Evolutionary conservation across 2,888 invertebrate species (phyloP), one percentile per base, ranked within the genome.

Genomic region (Frankliniella intonsa): DNA sequence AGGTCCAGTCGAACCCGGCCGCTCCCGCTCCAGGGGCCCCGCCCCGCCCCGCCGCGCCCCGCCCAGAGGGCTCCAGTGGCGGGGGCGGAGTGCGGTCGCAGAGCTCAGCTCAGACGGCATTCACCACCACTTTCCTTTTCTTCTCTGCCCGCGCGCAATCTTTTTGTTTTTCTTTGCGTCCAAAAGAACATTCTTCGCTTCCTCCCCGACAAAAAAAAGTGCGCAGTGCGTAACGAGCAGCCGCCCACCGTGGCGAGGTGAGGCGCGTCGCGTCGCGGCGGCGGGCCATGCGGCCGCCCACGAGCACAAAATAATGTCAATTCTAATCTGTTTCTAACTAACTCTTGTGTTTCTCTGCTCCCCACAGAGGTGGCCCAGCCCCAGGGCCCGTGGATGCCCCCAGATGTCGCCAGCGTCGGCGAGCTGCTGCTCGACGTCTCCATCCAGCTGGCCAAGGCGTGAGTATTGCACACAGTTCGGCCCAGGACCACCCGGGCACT

Each of bases 371-470:
- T 96, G 50, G 91, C 94, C 17, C 93, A 93, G 86, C 94, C 96
- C 0, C 93, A 94, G 86, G 92, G 93, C 25, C 94, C 94, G 85
- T 96, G 95, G 94, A 93, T 93, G 86, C 92, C 95, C 0, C 94
- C 95, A 88, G 94, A 96, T 86, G 91, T 94, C 85, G 95, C 95
- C 65, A 94, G 95, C 51, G 94, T 96, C 80, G 96, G 96, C 62
- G 96, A 96, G 88, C 90, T 96, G 62, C 90, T 97, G 79, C 90
- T 96, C 84, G 97, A 97, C 87, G 92, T 96, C 86, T 95, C 96
- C 55, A 92, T 93, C 85, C 95, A 93, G 86, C 89, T 96, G 85
- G 94, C 95, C 14, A 92, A 94, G 89, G 94, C 92, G 95, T 96
- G 90, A 93, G 93, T 91, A 82, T 12, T 22, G 62, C 62, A 17